phyloP scores from a whole-genome alignment of 2,113 vertebrate genomes.

The Poecilia latipinna region DNA sequence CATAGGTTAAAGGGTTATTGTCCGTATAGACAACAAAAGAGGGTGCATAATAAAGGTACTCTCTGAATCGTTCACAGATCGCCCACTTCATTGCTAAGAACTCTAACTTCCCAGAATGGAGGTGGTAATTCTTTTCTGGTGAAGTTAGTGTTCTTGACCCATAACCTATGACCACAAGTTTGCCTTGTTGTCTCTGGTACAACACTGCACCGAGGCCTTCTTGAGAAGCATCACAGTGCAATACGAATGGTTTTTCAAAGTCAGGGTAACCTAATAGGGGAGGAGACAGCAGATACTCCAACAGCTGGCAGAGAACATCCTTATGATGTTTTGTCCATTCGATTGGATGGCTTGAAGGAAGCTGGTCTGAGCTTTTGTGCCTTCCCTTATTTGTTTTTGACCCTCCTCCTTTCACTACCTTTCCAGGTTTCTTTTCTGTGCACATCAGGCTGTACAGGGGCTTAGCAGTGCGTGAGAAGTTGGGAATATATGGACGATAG shows the following conservation, averaged over 20 bases:
- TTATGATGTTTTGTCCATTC: not conserved
- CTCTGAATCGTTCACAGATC: not conserved
- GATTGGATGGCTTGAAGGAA: not conserved
- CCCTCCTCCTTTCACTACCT: too few relatives aligned
- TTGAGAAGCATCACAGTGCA: slow-evolving; percentile 1
- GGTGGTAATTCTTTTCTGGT: too few relatives aligned
- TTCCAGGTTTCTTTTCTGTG: too few relatives aligned
- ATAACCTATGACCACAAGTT: too few relatives aligned
- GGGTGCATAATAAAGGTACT: not conserved
- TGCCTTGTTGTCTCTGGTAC: not conserved
- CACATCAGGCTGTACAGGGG: too few relatives aligned
- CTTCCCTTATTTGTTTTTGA: too few relatives aligned
- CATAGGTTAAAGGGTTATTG: not conserved
- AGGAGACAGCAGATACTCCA: not conserved
- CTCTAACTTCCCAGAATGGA: too few relatives aligned
- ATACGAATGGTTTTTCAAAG: not conserved
- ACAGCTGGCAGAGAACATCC: not conserved
- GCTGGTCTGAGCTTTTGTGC: not conserved
- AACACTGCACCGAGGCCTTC: not conserved
- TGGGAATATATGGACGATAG: too few relatives aligned
- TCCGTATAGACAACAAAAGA: not conserved
- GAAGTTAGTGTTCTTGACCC: too few relatives aligned
- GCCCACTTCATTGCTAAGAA: not conserved
- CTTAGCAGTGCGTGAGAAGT: too few relatives aligned
- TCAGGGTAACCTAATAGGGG: not conserved